Base-by-base conservation (phyloP, 2,888 invertebrate genomes). In the Loripinus fragilis region DNA sequence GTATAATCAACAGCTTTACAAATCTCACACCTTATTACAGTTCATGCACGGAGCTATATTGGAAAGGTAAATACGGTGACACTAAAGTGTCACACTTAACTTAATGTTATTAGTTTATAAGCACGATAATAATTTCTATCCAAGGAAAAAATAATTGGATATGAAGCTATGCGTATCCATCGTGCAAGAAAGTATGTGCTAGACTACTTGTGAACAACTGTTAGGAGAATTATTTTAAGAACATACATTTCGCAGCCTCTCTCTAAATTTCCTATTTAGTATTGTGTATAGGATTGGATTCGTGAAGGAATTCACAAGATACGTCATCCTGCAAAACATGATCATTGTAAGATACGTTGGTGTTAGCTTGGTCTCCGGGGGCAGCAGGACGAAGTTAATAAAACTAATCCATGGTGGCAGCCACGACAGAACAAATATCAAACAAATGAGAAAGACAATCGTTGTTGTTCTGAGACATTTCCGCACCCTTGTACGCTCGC, bases 331-430 rank as follows among this genome's bases (percentile, higher is more conserved):
- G 0, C 76, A 69, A 30, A 74, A 80, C 17, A 76, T 15, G 2
- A 3, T 5, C 15, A 45, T 20, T 15, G 45, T 20, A 12, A 45
- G 10, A 45, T 45, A 45, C 17, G 33, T 70, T 72, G 28, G 74
- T 70, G 25, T 64, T 70, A 20, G 45, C 17, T 45, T 45, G 8
- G 45, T 45, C 45, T 12, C 20, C 20, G 45, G 15, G 2, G 45
- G n/a, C 8, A 67, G 71, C 0, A 75, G 42, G 12, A 48, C 60
- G 2, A 67, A 66, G 33, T 76, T 17, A 28, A 76, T n/a, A 38
- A 80, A 76, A 25, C 60, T 45, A 10, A 76, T 35, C 80, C 80
- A 80, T 2, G 76, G 80, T 8, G 74, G 76, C 5, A 80, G 28
- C 80, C 80, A 80, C 0, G 71, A 66, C 0, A 76, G 25, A 1